Percentiles rank a stretch among this genome's conserved stretches.
phyloP scores from a whole-genome alignment of 2,113 vertebrate genomes.

The Mustelus asterias region DNA sequence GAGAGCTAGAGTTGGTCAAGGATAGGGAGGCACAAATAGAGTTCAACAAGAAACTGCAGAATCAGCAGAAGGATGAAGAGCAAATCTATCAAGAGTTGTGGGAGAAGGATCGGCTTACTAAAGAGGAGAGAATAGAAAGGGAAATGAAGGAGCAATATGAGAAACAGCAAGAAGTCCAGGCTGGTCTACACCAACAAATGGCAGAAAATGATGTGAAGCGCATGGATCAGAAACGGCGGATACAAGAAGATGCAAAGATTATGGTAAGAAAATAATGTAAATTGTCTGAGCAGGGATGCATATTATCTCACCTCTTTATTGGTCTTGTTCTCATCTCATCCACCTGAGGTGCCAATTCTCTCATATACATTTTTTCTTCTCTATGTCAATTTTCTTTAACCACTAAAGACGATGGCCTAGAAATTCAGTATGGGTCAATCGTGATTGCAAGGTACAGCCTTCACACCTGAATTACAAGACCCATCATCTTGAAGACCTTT shows the following conservation, averaged over 20 bases:
- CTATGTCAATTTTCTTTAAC: neutral
- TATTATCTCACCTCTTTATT: neutral
- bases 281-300: neutral
- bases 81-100: constrained; percentile 60
- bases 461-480: neutral
- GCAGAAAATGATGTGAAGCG: constrained; percentile 46
- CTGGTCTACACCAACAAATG: constrained; percentile 51
- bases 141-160: constrained; percentile 42
- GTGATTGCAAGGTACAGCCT: neutral
- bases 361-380: neutral
- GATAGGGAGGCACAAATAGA: constrained; percentile 65
- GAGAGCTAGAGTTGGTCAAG: constrained; percentile 50
- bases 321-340: neutral
- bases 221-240: constrained; percentile 46
- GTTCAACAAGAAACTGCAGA: constrained; percentile 50
- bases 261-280: constrained; percentile 56
- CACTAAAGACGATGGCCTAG: neutral
- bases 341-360: neutral
- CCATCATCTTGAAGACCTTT: neutral
- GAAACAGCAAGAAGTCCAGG: constrained; percentile 43
- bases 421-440: neutral
- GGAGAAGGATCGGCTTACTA: constrained; percentile 65
- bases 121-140: constrained; percentile 52
- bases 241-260: constrained; percentile 62
- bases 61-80: constrained; percentile 58